Evolutionary conservation across 2,888 invertebrate species (phyloP), one percentile per base, ranked within the genome.

Genomic region (Sphaerophoria rueppellii): DNA sequence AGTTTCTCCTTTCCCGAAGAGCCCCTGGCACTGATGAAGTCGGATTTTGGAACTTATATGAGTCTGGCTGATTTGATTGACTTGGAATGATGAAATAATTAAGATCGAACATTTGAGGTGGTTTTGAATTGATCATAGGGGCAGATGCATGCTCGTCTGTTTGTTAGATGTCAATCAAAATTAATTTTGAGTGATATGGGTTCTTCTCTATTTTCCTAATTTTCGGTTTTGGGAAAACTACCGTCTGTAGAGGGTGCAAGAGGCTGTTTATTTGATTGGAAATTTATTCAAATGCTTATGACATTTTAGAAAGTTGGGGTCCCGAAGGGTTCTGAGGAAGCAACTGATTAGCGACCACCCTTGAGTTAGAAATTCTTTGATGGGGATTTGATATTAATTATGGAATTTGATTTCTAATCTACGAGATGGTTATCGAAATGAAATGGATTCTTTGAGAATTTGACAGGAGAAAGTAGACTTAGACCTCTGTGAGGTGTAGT

Each of bases 51-150:
- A 34, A 72, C 58, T 34, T 69, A 60, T 71, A 71, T 50, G 11
- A 12, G 9, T 43, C 12, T 9, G 12, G 58, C 54, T 43, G 63
- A 54, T 61, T 69, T 83, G 83, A 83, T 83, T 83, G 83, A 83
- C 83, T 83, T 71, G 72, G 37, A 80, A 83, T 52, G 83, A 83
- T 83, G 80, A 80, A 75, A 80, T 83, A 83, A 83, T 83, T 80
- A 83, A 83, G 80, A 75, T 57, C 52, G 61, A 72, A 69, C 60
- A 75, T 72, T 57, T 16, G 50, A 50, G 6, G 6, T n/a, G n/a
- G 16, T 57, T 9, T n/a, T 55, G 4, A 6, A 60, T 57, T 73
- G 61, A 72, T 58, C 61, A 69, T 80, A 71, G 80, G 80, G 83
- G 80, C 83, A 80, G 83, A 83, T 83, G 80, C 54, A 80, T 72